Evolutionary conservation across 2,888 invertebrate genomes (phyloP), one percentile per base, ranked within the genome.

Genomic region (Gnatocerus cornutus): DNA sequence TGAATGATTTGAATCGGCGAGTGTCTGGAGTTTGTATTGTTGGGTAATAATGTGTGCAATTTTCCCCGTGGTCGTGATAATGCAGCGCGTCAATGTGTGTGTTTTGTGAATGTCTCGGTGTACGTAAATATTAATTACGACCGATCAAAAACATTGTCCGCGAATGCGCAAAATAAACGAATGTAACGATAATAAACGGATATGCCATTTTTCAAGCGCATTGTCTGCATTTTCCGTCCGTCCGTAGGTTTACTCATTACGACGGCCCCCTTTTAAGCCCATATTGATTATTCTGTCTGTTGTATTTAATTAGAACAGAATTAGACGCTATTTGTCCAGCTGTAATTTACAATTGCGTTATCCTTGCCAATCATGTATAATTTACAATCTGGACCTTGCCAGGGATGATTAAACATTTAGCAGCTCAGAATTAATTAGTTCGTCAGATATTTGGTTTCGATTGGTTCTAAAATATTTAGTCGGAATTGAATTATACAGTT

Each of bases 311-410:
- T 78, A 73, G 76, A 74, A 74, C 74, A 74, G 74, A 76, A 77
- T 77, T 77, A 77, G 77, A 76, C 69, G 69, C 72, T 76, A 74
- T 77, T 77, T 68, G 69, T 69, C 75, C 73, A 71, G 73, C 72
- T 74, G 74, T 74, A 77, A 77, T 77, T 75, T 74, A 73, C 74
- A 75, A 74, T 77, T 76, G 75, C 76, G 77, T 77, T 80, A 81
- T 81, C 80, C 79, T 81, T 81, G 81, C 80, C 81, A 79, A 81
- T 82, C 81, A 80, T 81, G 78, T 79, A 81, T 81, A 83, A 82
- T 82, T 81, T 80, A 79, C 78, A 80, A 77, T 71, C 63, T 69
- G 69, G 73, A 73, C 73, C 74, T 74, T 73, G 73, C 78, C 74
- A 74, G 76, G 74, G 77, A 76, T 77, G 78, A 75, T 79, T 78